phyloP scores from a whole-genome alignment of 2,888 invertebrate species.

The Callosobruchus maculatus region DNA sequence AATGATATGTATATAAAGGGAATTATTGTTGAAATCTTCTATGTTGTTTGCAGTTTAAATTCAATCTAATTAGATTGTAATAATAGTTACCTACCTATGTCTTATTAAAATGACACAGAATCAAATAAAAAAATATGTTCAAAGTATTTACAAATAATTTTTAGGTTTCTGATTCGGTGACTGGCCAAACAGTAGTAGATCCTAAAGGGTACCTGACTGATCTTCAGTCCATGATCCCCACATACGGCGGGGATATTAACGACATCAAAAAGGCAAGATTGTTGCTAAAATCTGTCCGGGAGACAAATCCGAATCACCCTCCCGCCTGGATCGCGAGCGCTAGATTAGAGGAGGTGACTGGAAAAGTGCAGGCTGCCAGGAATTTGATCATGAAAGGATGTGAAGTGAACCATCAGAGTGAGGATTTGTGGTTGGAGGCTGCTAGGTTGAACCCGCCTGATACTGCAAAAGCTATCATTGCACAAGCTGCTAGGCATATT shows the following conservation, averaged over 20 bases:
- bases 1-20: no score
- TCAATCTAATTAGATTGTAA: no score
- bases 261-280: constrained; percentile 96
- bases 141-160: not conserved
- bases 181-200: constrained; percentile 98
- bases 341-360: constrained; percentile 95
- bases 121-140: no score
- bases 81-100: no score
- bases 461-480: constrained; percentile 92
- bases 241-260: constrained; percentile 96
- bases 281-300: constrained; percentile 90
- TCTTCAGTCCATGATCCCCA: constrained; percentile 97
- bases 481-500: constrained; percentile 92
- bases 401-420: constrained; percentile 92
- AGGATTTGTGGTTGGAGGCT: constrained; percentile 98
- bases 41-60: no score
- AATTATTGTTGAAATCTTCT: no score
- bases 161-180: constrained; percentile 93
- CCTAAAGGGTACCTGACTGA: constrained; percentile 99
- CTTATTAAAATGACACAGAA: not conserved
- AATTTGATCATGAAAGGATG: constrained; percentile 99
- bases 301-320: constrained; percentile 98
- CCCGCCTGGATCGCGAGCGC: constrained; percentile 99
- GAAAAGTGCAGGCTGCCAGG: constrained; percentile 91
- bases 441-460: constrained; percentile 90